Evolutionary conservation across 2,888 invertebrate species (phyloP), one percentile per base, ranked within the genome.

Genomic region (Trissolcus japonicus): DNA sequence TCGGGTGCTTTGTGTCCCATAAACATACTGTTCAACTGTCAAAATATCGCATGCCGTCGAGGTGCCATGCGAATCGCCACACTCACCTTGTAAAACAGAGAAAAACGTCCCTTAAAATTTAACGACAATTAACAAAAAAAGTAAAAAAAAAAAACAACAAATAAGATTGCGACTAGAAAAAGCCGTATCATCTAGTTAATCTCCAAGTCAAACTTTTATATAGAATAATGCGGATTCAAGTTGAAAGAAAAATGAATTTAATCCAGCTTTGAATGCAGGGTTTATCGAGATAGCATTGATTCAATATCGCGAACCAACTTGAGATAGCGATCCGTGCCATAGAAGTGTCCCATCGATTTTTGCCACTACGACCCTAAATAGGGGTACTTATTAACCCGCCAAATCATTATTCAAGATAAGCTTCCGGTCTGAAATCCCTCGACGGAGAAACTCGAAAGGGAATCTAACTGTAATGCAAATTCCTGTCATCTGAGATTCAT

Each of bases 11-110:
- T 46, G 46, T 46, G 46, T 14, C 7, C 46, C 14, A 48, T 65
- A 63, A 69, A 65, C 75, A 69, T 13, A 48, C 57, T 50, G 48
- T 75, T 50, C 63, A 60, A 50, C 54, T 69, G 68, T 68, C 75
- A 69, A 75, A 69, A 69, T 75, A 68, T 53, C 21, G 46, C 17
- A n/a, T 43, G 50, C 50, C 40, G 9, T 48, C 7, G 41, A 40
- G 61, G 11, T 35, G 35, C 14, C 46, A 46, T 46, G n/a, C 14
- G 14, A 46, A 46, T 14, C 6, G 6, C n/a, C 4, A 4, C 25
- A 2, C 16, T 46, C 16, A 46, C 46, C 14, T 16, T 46, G 11
- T 3, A 46, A 46, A 16, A 16, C 14, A 46, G 6, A 46, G 14
- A 46, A 46, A 46, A 46, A 46, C 2, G 16, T 46, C 11, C 14